Evolutionary conservation across 2,888 invertebrate genomes (phyloP).

Genomic region (Meta bourneti): DNA sequence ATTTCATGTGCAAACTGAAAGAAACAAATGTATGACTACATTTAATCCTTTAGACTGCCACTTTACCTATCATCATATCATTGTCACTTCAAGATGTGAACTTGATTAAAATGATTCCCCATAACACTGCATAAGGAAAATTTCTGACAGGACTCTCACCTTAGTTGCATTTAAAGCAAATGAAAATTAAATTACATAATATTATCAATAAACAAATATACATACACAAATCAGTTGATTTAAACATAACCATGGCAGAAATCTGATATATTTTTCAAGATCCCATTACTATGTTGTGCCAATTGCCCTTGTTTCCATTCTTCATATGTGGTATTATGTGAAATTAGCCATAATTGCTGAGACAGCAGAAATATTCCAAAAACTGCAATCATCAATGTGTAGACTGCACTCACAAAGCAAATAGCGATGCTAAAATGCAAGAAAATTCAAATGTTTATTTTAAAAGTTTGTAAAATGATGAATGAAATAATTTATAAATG

Average conservation of each 20-base stretch:
- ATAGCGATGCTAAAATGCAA: constrained; percentile 64
- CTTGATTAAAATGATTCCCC: too few relatives aligned
- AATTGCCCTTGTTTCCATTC: constrained; percentile 71
- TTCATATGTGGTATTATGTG: constrained; percentile 61
- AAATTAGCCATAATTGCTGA: constrained; percentile 68
- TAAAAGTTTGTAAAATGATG: background rate
- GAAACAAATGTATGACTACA: too few relatives aligned
- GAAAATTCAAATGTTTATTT: background rate
- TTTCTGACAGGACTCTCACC: too few relatives aligned
- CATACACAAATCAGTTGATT: background rate
- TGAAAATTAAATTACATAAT: too few relatives aligned
- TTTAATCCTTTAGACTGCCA: too few relatives aligned
- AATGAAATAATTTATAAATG: background rate
- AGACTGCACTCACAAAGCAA: constrained; percentile 75
- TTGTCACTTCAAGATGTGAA: too few relatives aligned
- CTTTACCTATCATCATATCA: too few relatives aligned
- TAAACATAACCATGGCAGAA: constrained; percentile 54
- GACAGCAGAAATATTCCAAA: constrained; percentile 30
- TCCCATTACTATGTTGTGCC: constrained; percentile 67
- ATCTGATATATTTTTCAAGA: constrained; percentile 43
- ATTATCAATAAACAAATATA: too few relatives aligned
- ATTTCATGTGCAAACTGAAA: too few relatives aligned
- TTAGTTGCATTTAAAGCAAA: too few relatives aligned
- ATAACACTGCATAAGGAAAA: too few relatives aligned
- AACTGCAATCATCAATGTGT: constrained; percentile 69